Evolutionary conservation across 2,113 vertebrate species (phyloP), one percentile per base, ranked within the genome.

Genomic region (Andinoacara biseriatus): DNA sequence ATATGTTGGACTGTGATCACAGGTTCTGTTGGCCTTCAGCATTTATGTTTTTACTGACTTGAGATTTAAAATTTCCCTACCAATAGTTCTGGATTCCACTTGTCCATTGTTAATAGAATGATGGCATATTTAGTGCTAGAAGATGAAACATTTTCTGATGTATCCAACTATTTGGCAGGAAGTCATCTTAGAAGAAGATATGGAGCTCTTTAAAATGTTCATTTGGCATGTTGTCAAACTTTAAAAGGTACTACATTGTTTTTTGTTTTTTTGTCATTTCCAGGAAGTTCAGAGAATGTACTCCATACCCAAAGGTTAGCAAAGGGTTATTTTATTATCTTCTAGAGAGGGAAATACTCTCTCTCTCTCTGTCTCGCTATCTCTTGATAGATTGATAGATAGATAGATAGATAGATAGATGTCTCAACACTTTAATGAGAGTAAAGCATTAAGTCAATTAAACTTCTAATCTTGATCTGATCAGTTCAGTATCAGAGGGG

Each of bases 1-100:
- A 88, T 87, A 60, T 43, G 78, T 65, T 92, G 91, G 91, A 81
- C 85, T 79, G 52, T 59, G 77, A 92, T 92, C 89, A 89, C 81
- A 91, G 74, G 61, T 80, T 63, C 31, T 76, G 38, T 33, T 75
- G 84, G 77, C 29, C 77, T 79, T 67, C 33, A 69, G 85, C 38
- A 52, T 80, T 75, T 24, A 40, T 74, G 57, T 4, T 85, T 74
- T 83, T 20, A 43, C 56, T 85, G 46, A 65, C 80, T 76, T 14
- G 78, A 84, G 65, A 33, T 86, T 77, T 81, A 4, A 58, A 59
- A 76, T 58, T 56, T 58, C 3, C 35, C 4, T 52, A 78, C 61
- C 65, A 86, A 9, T 78, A 18, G 43, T 82, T 86, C 2, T 24
- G 35, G 38, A 40, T 81, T 82, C 79, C 58, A 80, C 14, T 74